A percentile compares a stretch with the other conserved stretches of the same genome.
Conservation (phyloP, 2,797 vertebrate genomes). For the Mareca penelope region DNA sequence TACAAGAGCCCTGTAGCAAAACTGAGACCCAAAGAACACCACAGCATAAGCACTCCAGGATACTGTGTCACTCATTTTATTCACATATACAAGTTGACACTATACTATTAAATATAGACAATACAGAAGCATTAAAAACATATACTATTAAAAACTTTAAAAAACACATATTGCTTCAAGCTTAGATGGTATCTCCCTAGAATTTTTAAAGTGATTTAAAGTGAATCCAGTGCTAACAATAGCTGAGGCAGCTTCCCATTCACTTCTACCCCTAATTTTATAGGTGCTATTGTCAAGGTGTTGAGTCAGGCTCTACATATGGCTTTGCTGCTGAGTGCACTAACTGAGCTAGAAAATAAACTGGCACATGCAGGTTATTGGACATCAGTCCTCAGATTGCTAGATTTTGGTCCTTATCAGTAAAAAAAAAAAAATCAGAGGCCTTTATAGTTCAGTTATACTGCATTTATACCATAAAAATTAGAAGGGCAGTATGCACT, state of each 20-base stretch:
- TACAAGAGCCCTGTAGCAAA: not conserved
- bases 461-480: not conserved
- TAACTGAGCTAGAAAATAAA: constrained; percentile 3
- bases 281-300: not conserved
- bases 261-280: not conserved
- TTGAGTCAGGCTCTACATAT: constrained; percentile 38
- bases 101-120: constrained; percentile 57
- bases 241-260: constrained; percentile 15
- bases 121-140: constrained; percentile 70
- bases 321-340: constrained; percentile 54
- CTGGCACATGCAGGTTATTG: not conserved
- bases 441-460: constrained; percentile 12
- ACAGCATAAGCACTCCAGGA: not conserved
- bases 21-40: not conserved
- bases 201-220: constrained; percentile 72
- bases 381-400: constrained; percentile 1
- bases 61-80: constrained; percentile 61
- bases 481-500: not conserved
- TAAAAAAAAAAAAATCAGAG: not conserved
- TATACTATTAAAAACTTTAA: constrained; percentile 62
- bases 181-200: constrained; percentile 38
- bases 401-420: constrained; percentile 59
- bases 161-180: constrained; percentile 69
- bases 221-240: constrained; percentile 64
- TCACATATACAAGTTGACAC: constrained; percentile 60